Evolutionary conservation across 2,797 vertebrate genomes (phyloP).

Genomic region (Euphonia xanthogaster): DNA sequence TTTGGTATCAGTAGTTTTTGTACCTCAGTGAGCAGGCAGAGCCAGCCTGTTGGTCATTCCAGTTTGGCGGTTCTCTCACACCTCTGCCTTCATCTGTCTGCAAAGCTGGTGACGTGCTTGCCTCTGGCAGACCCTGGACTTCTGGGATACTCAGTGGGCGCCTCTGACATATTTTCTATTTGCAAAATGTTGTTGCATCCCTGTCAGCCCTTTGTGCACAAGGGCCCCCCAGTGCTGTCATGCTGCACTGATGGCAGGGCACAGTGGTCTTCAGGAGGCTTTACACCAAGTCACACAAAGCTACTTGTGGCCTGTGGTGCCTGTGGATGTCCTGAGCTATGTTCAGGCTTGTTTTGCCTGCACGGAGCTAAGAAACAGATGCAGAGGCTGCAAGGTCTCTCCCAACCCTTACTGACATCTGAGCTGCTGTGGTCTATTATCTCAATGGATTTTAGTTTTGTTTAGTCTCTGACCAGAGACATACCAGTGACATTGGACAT

Average conservation of each 20-base stretch:
- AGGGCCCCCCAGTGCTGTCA: rapidly evolving
- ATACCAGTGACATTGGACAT: not conserved
- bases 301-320: not conserved
- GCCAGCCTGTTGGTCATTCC: not conserved
- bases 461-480: not conserved
- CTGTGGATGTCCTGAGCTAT: not conserved
- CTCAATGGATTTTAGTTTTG: not conserved
- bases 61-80: not conserved
- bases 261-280: not conserved
- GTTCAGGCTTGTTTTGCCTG: not conserved
- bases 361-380: not conserved
- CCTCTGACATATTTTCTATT: not conserved
- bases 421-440: not conserved
- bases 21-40: not conserved
- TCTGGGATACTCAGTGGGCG: not conserved
- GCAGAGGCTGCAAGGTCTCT: not conserved
- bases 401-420: not conserved
- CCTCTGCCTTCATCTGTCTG: not conserved
- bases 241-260: not conserved
- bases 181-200: not conserved
- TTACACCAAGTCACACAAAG: rapidly evolving
- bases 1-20: not conserved
- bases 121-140: not conserved
- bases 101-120: not conserved
- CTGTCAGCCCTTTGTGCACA: not conserved